Conservation (phyloP, 2,888 invertebrate genomes). For the Parnassius apollo region DNA sequence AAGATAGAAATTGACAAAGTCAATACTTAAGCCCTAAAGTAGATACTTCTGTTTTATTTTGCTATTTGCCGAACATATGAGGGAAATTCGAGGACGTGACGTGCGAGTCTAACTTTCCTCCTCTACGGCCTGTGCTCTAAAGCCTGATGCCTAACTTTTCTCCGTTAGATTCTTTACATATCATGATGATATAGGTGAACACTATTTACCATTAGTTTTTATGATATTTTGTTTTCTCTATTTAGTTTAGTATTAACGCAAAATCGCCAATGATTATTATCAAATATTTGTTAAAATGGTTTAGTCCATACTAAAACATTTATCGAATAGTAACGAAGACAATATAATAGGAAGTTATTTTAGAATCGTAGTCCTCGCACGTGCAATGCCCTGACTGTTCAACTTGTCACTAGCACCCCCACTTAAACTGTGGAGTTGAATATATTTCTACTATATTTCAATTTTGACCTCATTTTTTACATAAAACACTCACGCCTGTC, state of each 20-base stretch:
- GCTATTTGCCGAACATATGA: too few species aligned
- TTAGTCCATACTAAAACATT: constrained; percentile 39
- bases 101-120: too few species aligned
- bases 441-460: not conserved
- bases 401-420: constrained; percentile 37
- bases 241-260: not conserved
- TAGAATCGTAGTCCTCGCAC: constrained; percentile 61
- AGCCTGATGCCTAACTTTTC: too few species aligned
- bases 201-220: too few species aligned
- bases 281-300: constrained; percentile 32
- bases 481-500: too few species aligned
- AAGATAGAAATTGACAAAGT: too few species aligned
- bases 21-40: too few species aligned
- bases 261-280: constrained; percentile 8
- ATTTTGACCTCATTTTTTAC: not conserved
- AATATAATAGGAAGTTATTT: constrained; percentile 72
- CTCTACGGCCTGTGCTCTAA: too few species aligned
- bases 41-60: too few species aligned
- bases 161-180: too few species aligned
- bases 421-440: constrained; percentile 34
- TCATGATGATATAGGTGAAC: too few species aligned
- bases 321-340: constrained; percentile 45
- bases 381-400: constrained; percentile 53
- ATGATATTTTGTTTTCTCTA: not conserved
- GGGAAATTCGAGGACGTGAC: too few species aligned